Base-by-base conservation (phyloP, 37 sponge, comb jelly and placozoan genomes). In the Eunapius fragilis region DNA sequence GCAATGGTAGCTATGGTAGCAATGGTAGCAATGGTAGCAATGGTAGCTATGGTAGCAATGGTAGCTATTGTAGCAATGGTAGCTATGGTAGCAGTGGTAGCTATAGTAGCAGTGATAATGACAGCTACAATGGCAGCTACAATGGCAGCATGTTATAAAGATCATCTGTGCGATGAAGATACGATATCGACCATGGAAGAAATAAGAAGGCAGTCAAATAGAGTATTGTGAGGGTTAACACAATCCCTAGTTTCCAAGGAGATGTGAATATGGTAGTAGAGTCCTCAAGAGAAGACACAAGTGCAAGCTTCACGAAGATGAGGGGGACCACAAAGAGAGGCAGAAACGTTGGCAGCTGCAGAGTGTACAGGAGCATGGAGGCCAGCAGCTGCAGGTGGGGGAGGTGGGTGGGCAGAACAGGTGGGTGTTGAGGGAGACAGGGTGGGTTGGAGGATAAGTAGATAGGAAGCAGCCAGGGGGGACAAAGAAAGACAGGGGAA, bases 101-200 rank as follows among this genome's bases (percentile, higher is more conserved):
- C n/a, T n/a, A n/a, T n/a, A n/a, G n/a, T n/a, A n/a, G n/a, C n/a
- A n/a, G n/a, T n/a, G n/a, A n/a, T n/a, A n/a, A n/a, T n/a, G n/a
- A n/a, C n/a, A n/a, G n/a, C n/a, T n/a, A n/a, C n/a, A n/a, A n/a
- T n/a, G n/a, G n/a, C n/a, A n/a, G n/a, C n/a, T n/a, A n/a, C n/a
- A n/a, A n/a, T n/a, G n/a, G n/a, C n/a, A n/a, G n/a, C n/a, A n/a
- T n/a, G n/a, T n/a, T n/a, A n/a, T 25, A 28, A 4, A 70, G 4
- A 12, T 6, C 11, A 70, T 7, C 4, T 28, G 69, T 37, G 31
- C 6, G 13, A 33, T 17, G 37, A 67, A 69, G 87, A 87, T 82
- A 88, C 89, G 71, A 37, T 10, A 88, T 83, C 27, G 78, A 72
- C 89, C 89, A 88, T 0, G 89, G 89, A 0, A 88, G 83, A 41